Conservation (phyloP, 2,113 vertebrate species). For the Paraplagusia blochii region DNA sequence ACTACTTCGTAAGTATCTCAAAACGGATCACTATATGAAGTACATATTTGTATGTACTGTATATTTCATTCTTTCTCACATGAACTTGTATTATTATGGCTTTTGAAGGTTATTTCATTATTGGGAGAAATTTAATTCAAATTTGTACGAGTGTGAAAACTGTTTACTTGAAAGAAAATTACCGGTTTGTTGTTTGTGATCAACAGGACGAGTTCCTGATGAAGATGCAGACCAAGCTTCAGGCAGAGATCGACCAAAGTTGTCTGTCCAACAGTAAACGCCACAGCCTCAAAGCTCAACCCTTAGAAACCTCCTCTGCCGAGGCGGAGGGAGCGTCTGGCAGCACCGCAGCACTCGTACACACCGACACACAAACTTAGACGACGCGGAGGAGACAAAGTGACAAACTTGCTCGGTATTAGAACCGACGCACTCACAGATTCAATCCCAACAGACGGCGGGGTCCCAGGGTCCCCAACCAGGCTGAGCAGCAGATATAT, state of each 20-base stretch:
- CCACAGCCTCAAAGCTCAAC: neutral
- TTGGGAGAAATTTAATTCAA: no score
- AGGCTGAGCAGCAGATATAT: constrained; percentile 62
- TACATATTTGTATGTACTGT: no score
- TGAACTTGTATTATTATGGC: no score
- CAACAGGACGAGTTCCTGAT: constrained; percentile 72
- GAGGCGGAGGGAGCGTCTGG: neutral
- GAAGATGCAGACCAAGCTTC: constrained; percentile 62
- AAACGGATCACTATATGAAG: no score
- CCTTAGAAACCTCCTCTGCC: neutral
- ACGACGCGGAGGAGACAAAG: constrained; percentile 5
- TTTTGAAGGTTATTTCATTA: no score
- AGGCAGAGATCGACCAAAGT: constrained; percentile 60
- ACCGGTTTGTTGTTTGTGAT: constrained; percentile 8
- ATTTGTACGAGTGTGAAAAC: no score
- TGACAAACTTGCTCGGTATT: constrained; percentile 28
- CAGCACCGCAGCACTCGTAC: neutral
- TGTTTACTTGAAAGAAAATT: no score
- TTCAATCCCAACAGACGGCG: constrained; percentile 26
- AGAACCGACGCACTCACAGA: constrained; percentile 15
- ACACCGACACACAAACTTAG: neutral
- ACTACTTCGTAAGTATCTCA: no score
- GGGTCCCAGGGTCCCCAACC: constrained; percentile 34
- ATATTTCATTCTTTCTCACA: no score
- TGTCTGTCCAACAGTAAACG: constrained; percentile 56